Base-by-base conservation (phyloP, 2,888 invertebrate genomes). In the Selenia dentaria region DNA sequence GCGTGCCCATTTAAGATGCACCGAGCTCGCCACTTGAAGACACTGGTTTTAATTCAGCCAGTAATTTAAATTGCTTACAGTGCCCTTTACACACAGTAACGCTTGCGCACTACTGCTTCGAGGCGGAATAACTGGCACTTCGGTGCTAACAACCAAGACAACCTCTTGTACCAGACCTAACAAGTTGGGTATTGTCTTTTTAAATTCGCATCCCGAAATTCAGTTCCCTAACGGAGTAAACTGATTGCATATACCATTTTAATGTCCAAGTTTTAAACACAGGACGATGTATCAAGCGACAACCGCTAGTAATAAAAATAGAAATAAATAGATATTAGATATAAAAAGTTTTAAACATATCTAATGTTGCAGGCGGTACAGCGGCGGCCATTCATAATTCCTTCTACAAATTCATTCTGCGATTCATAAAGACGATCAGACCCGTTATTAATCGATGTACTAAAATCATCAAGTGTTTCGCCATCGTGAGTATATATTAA, bases 221-320 rank as follows among this genome's bases (percentile, higher is more conserved):
- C n/a, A n/a, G n/a, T n/a, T n/a, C n/a, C n/a, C n/a, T n/a, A n/a
- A n/a, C n/a, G n/a, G n/a, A n/a, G n/a, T n/a, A 27, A 31, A 5
- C 16, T 16, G 31, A 12, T 9, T 34, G 24, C 31, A 34, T 20
- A 25, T 9, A n/a, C 28, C 32, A 45, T 27, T 39, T 20, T 41
- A 47, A 36, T 36, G 36, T 37, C 40, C 9, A 39, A 45, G 26
- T 20, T 26, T 31, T 37, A 5, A 22, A 27, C 20, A 36, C 35
- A 27, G 2, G 10, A 26, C 8, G 8, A 6, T 14, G 2, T 11
- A 33, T 10, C 11, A 26, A 37, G 11, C 8, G 6, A 20, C 32
- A 4, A 24, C 13, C 20, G 16, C 9, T 24, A 22, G 6, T 18
- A 29, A 44, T 12, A 18, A 16, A 22, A 27, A 20, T 32, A 28